Base-by-base conservation (phyloP, 2,797 vertebrate genomes). In the Okamejei kenojei region DNA sequence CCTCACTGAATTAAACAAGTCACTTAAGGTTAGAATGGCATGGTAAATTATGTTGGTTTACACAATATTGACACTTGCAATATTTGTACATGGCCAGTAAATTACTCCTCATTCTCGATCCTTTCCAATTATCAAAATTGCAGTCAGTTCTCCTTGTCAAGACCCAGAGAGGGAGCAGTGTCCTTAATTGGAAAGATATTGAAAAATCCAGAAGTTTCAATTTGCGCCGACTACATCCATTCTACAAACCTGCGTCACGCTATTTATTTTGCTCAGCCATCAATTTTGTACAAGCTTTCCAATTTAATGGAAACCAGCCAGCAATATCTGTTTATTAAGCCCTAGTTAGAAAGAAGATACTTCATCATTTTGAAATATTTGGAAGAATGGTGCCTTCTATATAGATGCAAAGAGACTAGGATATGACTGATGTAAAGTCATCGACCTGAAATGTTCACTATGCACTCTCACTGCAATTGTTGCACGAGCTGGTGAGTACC, bases 141-240 rank as follows among this genome's bases (percentile, higher is more conserved):
- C 38, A 92, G 71, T 73, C 71, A 38, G 68, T 74, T 91, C 32
- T 29, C 73, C 6, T 71, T 26, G 71, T n/a, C 68, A 76, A 92
- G 26, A 23, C 71, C 68, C 90, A 74, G 38, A 35, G 54, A 91
- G 35, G 84, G 61, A 65, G 45, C 54, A 54, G 68, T 54, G 10
- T 11, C 38, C 21, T 45, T 54, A 91, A 91, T 91, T 45, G 32
- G 90, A 91, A 91, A 29, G 38, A 15, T 91, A 91, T 91, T 91
- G 90, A 54, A 91, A 91, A 91, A 26, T 5, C 68, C 90, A 74
- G 73, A 45, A 74, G 71, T 91, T 73, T 74, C 81, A 73, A 54
- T 74, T 74, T 91, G 45, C 32, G 15, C 61, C 7, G 17, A 88
- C 61, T 19, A 88, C 13, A 88, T 21, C 32, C 84, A 88, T 88